Evolutionary conservation across 2,888 invertebrate species (phyloP), one percentile per base, ranked within the genome.

Genomic region (Synanthedon myopaeformis): DNA sequence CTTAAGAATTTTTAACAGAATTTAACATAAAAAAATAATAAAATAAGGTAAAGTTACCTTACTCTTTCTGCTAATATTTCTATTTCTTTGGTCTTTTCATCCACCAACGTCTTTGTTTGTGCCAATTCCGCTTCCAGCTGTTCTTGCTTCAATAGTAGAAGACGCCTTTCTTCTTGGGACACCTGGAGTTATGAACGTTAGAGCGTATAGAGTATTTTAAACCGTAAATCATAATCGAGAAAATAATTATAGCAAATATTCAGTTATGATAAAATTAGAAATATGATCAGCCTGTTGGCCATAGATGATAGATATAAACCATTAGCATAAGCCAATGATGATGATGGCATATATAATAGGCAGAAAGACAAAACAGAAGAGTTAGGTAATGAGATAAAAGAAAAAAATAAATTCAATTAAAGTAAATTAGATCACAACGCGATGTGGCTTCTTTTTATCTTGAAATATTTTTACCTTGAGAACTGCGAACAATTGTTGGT

Each of bases 401-500:
- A 23, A 23, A 23, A 35, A 35, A 35, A 28, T 8, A 28, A 28
- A 28, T 45, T 45, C n/a, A 13, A 45, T 45, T 6, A 10, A 49
- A 14, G 6, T 49, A 14, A 49, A 23, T 4, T 5, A 4, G 4
- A 19, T 19, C 19, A 19, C 19, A 19, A 19, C 19, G 19, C 19
- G 19, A 5, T 23, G 23, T 4, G 23, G 23, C 5, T 1, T 19
- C 19, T 23, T 4, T 23, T 23, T 74, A 92, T 92, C 87, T 96
- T 96, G 8, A 97, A 87, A 52, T 17, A 17, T 17, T 17, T 17
- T 23, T 74, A 92, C 92, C 87, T 96, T 96, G 8, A 97, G 88
- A 52, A 97, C 89, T 66, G 94, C 95, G 35, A 96, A 90, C 49
- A 97, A 84, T 74, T 96, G 95, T 64, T 94, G 93, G 67, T 95